Percentiles rank a stretch among this genome's conserved stretches.
Evolutionary conservation across 2,797 vertebrate genomes (phyloP).

Genomic region (Ctenopoma kingsleyae): DNA sequence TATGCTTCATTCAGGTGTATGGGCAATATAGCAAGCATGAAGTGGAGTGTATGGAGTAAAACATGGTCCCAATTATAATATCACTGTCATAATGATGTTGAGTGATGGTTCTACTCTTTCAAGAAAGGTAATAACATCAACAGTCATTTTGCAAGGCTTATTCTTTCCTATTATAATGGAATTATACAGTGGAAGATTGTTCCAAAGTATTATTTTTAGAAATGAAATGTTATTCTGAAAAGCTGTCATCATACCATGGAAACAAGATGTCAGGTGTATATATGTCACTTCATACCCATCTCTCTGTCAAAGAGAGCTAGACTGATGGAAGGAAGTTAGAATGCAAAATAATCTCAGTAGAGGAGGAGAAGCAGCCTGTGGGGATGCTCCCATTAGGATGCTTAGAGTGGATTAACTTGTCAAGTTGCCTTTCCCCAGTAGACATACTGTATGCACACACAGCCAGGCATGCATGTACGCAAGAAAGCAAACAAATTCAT

Average conservation of each 20-base stretch:
- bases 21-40: neutral
- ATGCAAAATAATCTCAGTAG: conserved; percentile 80
- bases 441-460: conserved; percentile 42
- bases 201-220: conserved; percentile 43
- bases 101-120: conserved; percentile 9
- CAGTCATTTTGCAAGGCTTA: conserved; percentile 9
- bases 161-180: neutral
- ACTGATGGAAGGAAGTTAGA: conserved; percentile 67
- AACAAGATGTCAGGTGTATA: conserved; percentile 61
- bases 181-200: neutral
- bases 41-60: neutral
- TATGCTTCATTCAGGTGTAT: neutral
- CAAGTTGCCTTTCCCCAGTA: conserved; percentile 65
- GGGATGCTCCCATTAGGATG: conserved; percentile 77
- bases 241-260: conserved; percentile 40
- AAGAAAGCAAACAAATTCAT: conserved; percentile 48
- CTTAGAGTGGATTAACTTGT: conserved; percentile 83
- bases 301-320: conserved; percentile 45
- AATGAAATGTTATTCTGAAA: conserved; percentile 29
- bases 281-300: conserved; percentile 45
- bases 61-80: neutral
- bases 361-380: conserved; percentile 74
- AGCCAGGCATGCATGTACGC: conserved; percentile 31
- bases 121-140: conserved; percentile 7
- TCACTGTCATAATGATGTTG: neutral